Conservation (phyloP, 1,140 invertebrate species). For the Cheumatopsyche charites region DNA sequence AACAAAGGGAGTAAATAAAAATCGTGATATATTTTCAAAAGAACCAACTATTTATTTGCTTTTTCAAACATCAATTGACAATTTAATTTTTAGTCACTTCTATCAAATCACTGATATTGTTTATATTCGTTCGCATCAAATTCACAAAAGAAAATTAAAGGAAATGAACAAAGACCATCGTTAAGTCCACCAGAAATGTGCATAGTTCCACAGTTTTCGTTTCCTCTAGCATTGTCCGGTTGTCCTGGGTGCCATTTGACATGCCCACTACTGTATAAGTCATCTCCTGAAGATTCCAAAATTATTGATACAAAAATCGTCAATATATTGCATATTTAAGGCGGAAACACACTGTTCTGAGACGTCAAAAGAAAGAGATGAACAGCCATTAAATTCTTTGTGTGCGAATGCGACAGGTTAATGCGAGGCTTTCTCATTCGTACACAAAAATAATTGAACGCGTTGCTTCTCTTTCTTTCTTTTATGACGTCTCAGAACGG, state of each 20-base stretch:
- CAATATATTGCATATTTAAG: background rate
- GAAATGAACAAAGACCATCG: slow-evolving; percentile 10
- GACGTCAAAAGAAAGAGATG: too few relatives aligned
- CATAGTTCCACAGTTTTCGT: slow-evolving; percentile 36
- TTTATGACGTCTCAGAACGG: too few relatives aligned
- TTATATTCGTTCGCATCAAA: too few relatives aligned
- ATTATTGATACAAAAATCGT: background rate
- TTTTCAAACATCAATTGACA: too few relatives aligned
- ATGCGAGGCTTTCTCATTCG: background rate
- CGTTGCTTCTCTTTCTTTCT: too few relatives aligned
- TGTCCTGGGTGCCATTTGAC: slow-evolving; percentile 16
- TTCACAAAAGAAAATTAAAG: slow-evolving; percentile 25
- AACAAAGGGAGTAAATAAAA: too few relatives aligned
- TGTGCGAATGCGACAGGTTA: too few relatives aligned
- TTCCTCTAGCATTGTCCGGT: slow-evolving; percentile 4
- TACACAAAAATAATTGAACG: background rate
- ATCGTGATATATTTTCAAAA: too few relatives aligned
- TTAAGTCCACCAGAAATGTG: slow-evolving; percentile 14
- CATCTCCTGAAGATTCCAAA: background rate
- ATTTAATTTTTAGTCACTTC: too few relatives aligned
- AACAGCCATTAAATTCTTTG: background rate
- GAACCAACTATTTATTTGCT: too few relatives aligned
- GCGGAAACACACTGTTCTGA: background rate
- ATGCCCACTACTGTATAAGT: background rate
- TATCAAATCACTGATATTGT: too few relatives aligned